A percentile compares a stretch with the other conserved stretches of the same genome.
Conservation (phyloP, 2,888 invertebrate species). For the Orthosia gracilis region DNA sequence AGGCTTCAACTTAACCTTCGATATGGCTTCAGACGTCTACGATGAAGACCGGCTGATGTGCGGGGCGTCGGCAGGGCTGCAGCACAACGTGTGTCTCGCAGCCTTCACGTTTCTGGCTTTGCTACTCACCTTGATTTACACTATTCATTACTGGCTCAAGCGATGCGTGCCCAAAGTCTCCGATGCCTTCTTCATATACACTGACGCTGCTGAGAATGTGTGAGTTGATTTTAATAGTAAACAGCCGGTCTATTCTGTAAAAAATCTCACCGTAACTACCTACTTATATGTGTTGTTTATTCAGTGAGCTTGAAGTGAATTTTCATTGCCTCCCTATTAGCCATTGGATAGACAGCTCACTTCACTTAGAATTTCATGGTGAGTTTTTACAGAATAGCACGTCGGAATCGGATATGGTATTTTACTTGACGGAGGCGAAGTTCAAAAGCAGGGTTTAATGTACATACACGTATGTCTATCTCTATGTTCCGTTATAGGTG, state of each 20-base stretch:
- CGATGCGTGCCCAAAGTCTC: slow-evolving; percentile 86
- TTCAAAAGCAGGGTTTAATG: too few species aligned
- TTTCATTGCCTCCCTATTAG: not conserved
- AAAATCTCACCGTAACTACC: not conserved
- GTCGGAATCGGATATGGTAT: too few species aligned
- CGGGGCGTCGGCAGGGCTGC: slow-evolving; percentile 70
- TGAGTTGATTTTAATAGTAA: slow-evolving; percentile 63
- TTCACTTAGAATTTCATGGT: too few species aligned
- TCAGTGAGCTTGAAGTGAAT: not conserved
- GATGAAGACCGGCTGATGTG: slow-evolving; percentile 85
- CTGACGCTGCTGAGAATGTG: slow-evolving; percentile 84
- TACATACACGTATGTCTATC: too few species aligned
- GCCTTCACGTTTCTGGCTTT: slow-evolving; percentile 81
- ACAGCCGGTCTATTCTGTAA: not conserved
- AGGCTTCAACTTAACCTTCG: too few species aligned
- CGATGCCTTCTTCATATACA: slow-evolving; percentile 86
- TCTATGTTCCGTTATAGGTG: too few species aligned
- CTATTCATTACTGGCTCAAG: slow-evolving; percentile 84
- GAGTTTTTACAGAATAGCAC: not conserved
- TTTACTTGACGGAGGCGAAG: too few species aligned
- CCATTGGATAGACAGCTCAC: too few species aligned
- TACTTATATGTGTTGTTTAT: too few species aligned
- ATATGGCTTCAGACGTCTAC: slow-evolving; percentile 78
- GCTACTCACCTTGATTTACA: slow-evolving; percentile 80
- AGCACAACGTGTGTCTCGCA: slow-evolving; percentile 81